Evolutionary conservation across 2,888 invertebrate genomes (phyloP).

Genomic region (Cataglyphis albicans): DNA sequence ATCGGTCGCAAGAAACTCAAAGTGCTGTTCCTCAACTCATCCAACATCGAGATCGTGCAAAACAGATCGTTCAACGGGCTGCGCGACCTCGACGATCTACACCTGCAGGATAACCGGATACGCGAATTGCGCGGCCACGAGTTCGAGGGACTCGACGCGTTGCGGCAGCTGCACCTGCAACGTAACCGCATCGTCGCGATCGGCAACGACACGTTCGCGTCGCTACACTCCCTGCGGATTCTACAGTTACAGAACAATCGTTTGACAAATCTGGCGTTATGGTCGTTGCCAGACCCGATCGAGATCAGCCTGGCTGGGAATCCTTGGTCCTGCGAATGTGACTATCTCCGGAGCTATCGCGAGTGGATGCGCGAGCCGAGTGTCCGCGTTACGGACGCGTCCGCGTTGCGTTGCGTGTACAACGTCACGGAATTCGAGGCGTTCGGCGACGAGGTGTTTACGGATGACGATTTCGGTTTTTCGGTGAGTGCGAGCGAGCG

Average conservation of each 20-base stretch:
- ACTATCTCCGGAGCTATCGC: constrained; percentile 91
- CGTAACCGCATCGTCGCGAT: constrained; percentile 91
- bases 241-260: constrained; percentile 91
- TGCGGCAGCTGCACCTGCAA: constrained; percentile 91
- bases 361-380: constrained; percentile 91
- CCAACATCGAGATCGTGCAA: constrained; percentile 92
- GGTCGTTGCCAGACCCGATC: constrained; percentile 90
- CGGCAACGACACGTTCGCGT: constrained; percentile 91
- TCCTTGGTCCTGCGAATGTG: constrained; percentile 94
- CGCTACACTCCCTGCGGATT: constrained; percentile 89
- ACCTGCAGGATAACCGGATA: constrained; percentile 92
- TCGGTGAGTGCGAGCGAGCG: constrained; percentile 83
- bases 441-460: constrained; percentile 88
- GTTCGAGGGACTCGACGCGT: constrained; percentile 92
- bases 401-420: constrained; percentile 90
- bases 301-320: constrained; percentile 91
- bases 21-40: constrained; percentile 92
- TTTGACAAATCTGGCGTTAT: constrained; percentile 90
- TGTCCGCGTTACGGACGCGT: constrained; percentile 89
- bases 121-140: constrained; percentile 91
- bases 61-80: constrained; percentile 95
- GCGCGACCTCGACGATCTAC: constrained; percentile 91
- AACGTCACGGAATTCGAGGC: constrained; percentile 88
- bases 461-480: constrained; percentile 88
- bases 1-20: constrained; percentile 93